Base-by-base conservation (phyloP, 2,888 invertebrate species). In the Lingula anatina region DNA sequence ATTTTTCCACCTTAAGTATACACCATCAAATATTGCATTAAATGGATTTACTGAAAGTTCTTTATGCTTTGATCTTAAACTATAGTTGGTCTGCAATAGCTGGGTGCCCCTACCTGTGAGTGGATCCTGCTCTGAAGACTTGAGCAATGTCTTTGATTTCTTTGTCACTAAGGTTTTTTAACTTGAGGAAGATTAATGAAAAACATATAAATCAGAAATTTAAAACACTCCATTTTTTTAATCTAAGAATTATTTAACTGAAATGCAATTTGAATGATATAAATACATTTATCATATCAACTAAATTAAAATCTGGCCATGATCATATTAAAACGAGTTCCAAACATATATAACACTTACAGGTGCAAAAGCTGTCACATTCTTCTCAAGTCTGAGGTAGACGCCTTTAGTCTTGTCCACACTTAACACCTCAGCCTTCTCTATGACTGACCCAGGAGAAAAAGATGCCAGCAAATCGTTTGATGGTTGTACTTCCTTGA, bases 381-480 rank as follows among this genome's bases (percentile, higher is more conserved):
- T 49, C 3, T 63, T 56, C 3, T 49, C 44, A 5, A 68, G 53
- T 27, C 56, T 56, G 43, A 71, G 54, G 48, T 54, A 56, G 5
- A 67, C 60, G 15, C 69, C 69, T 18, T 47, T 46, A 24, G 50
- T 56, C 27, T 50, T 56, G 42, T 61, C 58, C 3, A 62, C 49
- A 25, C 52, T 52, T 15, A 49, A 28, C 2, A 71, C 62, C 20
- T 49, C 51, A 5, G 61, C 66, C 9, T 59, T 57, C 36, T 64
- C 61, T 3, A 70, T 5, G 15, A 64, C 53, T 20, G 59, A 54
- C 2, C 71, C 70, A 3, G n/a, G n/a, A n/a, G n/a, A n/a, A n/a
- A n/a, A n/a, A n/a, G n/a, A n/a, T n/a, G n/a, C n/a, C n/a, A n/a
- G n/a, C n/a, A n/a, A n/a, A n/a, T n/a, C n/a, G n/a, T n/a, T n/a